Evolutionary conservation across 1,140 invertebrate species (phyloP).

Genomic region (Meloidogyne exigua): DNA sequence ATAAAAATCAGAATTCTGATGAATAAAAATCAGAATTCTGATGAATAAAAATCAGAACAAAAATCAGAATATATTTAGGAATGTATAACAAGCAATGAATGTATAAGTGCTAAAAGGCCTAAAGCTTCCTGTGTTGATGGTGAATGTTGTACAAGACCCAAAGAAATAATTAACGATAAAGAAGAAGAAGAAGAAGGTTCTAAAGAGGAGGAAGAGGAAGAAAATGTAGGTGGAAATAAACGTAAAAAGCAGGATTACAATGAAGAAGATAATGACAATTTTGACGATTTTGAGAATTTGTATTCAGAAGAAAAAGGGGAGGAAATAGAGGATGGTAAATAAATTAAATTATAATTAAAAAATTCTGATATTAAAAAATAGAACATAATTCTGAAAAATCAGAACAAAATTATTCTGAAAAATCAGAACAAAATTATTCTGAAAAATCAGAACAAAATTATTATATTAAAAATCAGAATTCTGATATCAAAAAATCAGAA

Average conservation of each 20-base stretch:
- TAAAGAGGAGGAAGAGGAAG: no score
- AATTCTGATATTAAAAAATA: no score
- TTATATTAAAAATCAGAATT: no score
- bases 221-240: background rate
- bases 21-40: background rate
- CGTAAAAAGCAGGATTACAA: background rate
- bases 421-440: no score
- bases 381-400: no score
- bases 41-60: no score
- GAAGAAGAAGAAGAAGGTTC: background rate
- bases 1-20: no score
- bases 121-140: background rate
- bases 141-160: constrained; percentile 2
- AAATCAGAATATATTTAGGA: background rate
- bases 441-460: no score
- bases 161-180: background rate
- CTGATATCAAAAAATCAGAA: no score
- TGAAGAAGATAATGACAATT: background rate
- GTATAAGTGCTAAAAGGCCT: background rate
- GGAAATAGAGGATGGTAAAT: background rate
- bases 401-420: no score
- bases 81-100: background rate
- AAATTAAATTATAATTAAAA: no score
- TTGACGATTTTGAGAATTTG: background rate
- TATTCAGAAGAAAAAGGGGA: background rate